phyloP scores from a whole-genome alignment of 2,797 vertebrate species.

The Luscinia megarhynchos region DNA sequence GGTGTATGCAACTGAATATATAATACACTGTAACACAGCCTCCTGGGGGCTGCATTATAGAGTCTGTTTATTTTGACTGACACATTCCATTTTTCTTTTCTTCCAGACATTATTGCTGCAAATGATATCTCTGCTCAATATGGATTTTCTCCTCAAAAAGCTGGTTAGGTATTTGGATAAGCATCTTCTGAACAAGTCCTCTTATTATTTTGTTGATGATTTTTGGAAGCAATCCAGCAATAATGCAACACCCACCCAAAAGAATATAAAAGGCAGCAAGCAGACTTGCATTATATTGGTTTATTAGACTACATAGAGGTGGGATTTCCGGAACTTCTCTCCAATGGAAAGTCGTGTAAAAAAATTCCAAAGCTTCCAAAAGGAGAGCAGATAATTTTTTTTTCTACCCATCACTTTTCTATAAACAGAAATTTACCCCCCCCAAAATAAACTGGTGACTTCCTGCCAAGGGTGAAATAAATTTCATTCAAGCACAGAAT shows the following conservation, averaged over 20 bases:
- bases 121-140: slow-evolving; percentile 55
- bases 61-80: slow-evolving; percentile 61
- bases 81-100: slow-evolving; percentile 67
- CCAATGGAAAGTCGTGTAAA: slow-evolving; percentile 32
- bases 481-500: neutral
- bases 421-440: neutral
- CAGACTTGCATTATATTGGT: slow-evolving; percentile 17
- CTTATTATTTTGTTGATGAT: slow-evolving; percentile 53
- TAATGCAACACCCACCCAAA: slow-evolving; percentile 42
- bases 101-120: slow-evolving; percentile 51
- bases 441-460: neutral
- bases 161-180: slow-evolving; percentile 68
- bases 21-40: slow-evolving; percentile 6
- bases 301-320: slow-evolving; percentile 41
- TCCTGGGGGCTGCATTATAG: slow-evolving; percentile 35
- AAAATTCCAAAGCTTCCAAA: slow-evolving; percentile 25
- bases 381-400: neutral
- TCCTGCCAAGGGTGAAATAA: neutral
- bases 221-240: slow-evolving; percentile 64
- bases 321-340: slow-evolving; percentile 34
- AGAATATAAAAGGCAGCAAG: slow-evolving; percentile 18
- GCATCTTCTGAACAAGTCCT: slow-evolving; percentile 60
- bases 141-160: slow-evolving; percentile 65
- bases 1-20: slow-evolving; percentile 59
- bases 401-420: neutral